These are phyloP conservation scores for Schizaphis graminum DNA, from an alignment of 2,888 invertebrate species.

Conservation along the genomic window DNA sequence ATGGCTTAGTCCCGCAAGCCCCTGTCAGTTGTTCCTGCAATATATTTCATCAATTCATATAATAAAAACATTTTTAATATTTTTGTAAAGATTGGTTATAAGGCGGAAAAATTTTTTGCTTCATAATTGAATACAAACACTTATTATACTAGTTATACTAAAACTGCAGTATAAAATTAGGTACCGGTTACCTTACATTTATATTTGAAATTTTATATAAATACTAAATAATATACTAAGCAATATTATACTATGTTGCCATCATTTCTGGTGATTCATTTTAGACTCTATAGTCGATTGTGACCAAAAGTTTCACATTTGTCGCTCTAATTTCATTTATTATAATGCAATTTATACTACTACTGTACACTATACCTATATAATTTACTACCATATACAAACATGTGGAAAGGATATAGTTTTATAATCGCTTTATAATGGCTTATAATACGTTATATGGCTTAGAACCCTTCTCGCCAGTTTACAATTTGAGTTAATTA, in stretches of 20 bases:
- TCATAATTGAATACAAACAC: too few species aligned
- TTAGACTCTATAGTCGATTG: neutral
- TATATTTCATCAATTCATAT: neutral
- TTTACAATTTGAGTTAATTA: neutral
- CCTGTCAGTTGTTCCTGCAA: neutral
- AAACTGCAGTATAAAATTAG: neutral
- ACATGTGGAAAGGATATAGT: neutral
- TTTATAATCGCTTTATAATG: conserved; percentile 6
- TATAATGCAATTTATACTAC: neutral
- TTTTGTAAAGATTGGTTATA: too few species aligned
- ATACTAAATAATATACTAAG: neutral
- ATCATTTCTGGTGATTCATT: neutral
- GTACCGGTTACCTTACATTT: neutral
- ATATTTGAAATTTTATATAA: neutral
- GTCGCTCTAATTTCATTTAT: neutral
- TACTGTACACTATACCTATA: neutral
- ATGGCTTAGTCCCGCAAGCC: neutral
- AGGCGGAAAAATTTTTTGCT: too few species aligned
- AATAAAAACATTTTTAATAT: too few species aligned
- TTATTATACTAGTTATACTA: too few species aligned
- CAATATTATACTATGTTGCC: neutral
- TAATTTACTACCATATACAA: conserved; percentile 1
- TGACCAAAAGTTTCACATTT: neutral
- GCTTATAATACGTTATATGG: neutral
- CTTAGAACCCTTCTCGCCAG: neutral